Conservation (phyloP, 2,797 vertebrate species). For the Staurois parvus region DNA sequence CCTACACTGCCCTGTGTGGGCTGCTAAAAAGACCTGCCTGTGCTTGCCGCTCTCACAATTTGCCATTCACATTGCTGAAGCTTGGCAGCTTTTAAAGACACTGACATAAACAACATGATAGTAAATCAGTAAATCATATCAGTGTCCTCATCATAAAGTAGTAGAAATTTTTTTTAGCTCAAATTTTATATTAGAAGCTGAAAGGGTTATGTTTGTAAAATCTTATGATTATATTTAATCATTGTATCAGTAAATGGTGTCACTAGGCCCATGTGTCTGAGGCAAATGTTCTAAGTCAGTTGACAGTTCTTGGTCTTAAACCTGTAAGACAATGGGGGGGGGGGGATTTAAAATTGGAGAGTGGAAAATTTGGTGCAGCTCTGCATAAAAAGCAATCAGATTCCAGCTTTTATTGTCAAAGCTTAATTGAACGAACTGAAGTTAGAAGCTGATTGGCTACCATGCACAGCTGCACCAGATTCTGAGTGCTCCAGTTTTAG, state of each 20-base stretch:
- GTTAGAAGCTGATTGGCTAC: no score
- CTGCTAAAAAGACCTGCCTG: constrained; percentile 85
- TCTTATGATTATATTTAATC: neutral
- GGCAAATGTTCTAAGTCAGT: neutral
- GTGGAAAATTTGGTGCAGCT: no score
- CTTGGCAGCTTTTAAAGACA: constrained; percentile 13
- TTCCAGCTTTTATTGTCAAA: no score
- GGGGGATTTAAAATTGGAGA: no score
- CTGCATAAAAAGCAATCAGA: no score
- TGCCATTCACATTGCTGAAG: constrained; percentile 50
- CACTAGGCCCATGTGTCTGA: neutral
- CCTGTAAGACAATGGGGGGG: no score
- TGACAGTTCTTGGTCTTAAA: no score
- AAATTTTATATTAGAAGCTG: neutral
- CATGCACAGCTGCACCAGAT: no score
- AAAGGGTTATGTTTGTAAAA: neutral
- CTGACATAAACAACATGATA: neutral
- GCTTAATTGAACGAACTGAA: no score
- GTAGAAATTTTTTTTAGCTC: no score
- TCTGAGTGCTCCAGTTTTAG: no score
- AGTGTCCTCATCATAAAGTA: neutral
- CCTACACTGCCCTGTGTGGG: constrained; percentile 89
- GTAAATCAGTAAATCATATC: neutral
- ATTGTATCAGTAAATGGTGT: neutral
- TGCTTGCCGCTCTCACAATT: constrained; percentile 64